Evolutionary conservation across 2,113 vertebrate species (phyloP).

Genomic region (Chaetodon auriga): DNA sequence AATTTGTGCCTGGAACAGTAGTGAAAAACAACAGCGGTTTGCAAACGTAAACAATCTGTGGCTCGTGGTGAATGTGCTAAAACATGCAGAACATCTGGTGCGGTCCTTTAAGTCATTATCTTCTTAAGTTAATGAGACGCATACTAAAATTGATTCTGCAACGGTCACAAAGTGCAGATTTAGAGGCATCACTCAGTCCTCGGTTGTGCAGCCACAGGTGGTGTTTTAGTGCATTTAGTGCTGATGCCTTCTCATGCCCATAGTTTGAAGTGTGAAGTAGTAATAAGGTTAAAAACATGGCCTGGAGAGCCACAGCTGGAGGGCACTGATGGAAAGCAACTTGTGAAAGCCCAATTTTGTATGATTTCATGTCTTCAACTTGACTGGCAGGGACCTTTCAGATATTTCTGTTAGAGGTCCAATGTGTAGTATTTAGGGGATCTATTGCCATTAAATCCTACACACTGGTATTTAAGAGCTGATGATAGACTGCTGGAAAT

Average conservation of each 20-base stretch:
- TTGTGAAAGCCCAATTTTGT: conserved; percentile 10
- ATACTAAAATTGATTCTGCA: neutral
- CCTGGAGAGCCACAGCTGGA: conserved; percentile 26
- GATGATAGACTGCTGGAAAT: conserved; percentile 31
- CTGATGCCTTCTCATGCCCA: neutral
- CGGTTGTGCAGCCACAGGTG: neutral
- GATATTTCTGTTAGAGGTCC: conserved; percentile 27
- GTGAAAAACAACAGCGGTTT: neutral
- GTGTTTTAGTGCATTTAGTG: conserved; percentile 7
- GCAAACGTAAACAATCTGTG: neutral
- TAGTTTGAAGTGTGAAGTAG: neutral
- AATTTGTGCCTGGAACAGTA: neutral
- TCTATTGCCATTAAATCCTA: too few species aligned
- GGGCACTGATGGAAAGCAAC: conserved; percentile 12
- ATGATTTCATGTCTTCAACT: conserved; percentile 13
- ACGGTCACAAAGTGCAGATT: neutral
- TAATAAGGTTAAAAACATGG: conserved; percentile 28
- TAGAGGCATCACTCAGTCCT: neutral
- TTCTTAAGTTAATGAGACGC: neutral
- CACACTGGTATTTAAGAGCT: neutral
- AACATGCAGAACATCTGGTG: neutral
- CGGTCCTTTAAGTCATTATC: neutral
- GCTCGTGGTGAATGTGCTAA: neutral
- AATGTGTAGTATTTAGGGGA: too few species aligned
- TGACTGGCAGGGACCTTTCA: conserved; percentile 41